Evolutionary conservation across 2,797 vertebrate genomes (phyloP).

Genomic region (Phrynocephalus guinanensis): DNA sequence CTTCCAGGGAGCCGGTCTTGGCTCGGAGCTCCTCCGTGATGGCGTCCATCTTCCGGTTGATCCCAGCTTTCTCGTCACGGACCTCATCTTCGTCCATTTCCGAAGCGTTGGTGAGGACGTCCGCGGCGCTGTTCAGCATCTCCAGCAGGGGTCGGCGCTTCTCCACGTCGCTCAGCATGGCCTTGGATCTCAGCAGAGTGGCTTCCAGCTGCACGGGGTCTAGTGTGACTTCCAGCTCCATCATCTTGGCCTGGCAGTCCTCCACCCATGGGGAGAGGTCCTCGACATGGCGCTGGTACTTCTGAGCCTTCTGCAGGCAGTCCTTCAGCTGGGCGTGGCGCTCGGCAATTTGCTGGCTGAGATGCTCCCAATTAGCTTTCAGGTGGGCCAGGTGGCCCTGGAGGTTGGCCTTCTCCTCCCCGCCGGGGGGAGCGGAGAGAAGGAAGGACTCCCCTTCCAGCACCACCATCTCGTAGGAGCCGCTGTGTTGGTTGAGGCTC

Average conservation of each 20-base stretch:
- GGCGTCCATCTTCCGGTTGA: conserved; percentile 89
- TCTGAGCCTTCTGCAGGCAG: conserved; percentile 88
- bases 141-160: conserved; percentile 89
- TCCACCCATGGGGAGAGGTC: conserved; percentile 91
- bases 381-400: conserved; percentile 86
- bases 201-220: conserved; percentile 87
- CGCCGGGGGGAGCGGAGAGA: conserved; percentile 87
- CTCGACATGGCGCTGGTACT: conserved; percentile 86
- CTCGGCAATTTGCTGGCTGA: conserved; percentile 85
- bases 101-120: conserved; percentile 91
- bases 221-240: conserved; percentile 84
- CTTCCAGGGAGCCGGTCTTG: conserved; percentile 88
- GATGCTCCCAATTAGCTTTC: conserved; percentile 89
- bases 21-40: conserved; percentile 88
- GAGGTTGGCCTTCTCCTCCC: conserved; percentile 87
- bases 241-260: conserved; percentile 84
- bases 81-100: conserved; percentile 90
- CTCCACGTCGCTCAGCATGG: conserved; percentile 88
- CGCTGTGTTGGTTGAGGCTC: conserved; percentile 90
- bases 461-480: conserved; percentile 94
- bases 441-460: conserved; percentile 89
- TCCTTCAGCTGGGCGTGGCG: conserved; percentile 84
- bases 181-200: conserved; percentile 85
- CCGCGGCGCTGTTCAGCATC: conserved; percentile 89
- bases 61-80: conserved; percentile 90